Evolutionary conservation across 2,888 invertebrate species (phyloP), one percentile per base, ranked within the genome.

Genomic region (Steinernema hermaphroditum): DNA sequence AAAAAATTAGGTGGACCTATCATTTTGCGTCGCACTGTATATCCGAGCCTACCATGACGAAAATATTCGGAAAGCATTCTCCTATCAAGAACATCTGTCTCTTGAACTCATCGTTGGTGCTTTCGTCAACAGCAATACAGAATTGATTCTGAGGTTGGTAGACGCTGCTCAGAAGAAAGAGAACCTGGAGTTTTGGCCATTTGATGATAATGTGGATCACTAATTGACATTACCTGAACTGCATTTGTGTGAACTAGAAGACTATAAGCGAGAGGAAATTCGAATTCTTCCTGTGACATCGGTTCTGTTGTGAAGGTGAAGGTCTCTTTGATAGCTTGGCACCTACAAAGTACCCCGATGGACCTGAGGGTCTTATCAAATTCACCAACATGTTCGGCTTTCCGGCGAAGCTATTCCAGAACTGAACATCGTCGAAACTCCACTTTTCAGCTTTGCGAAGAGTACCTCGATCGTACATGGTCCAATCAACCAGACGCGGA

Each of bases 61-160:
- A 76, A 32, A 83, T 76, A 72, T 83, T 83, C 0, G 76, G 73
- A 70, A 79, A 81, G 54, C 83, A 83, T 6, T 71, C 69, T 0
- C 75, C 34, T 0, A 83, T 27, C 8, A 76, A 73, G 29, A 74
- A 46, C n/a, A 82, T 69, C 9, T 77, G 37, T 16, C 74, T 54
- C 19, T 79, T 76, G 69, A 83, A 83, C 12, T 72, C 37, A 1
- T 68, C 46, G 12, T 41, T 71, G 0, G 82, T 70, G 29, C 78
- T 78, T 24, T 76, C 77, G 41, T 82, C 81, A 14, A 82, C 79
- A 1, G 80, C 82, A 37, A 83, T 57, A 73, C 82, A 84, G 68
- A 80, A 83, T 19, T 76, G 78, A 70, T 83, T 83, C 73, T 83
- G 83, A 4, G 83, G 83, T 2, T 82, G 82, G 62, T 83, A 83